Percentiles rank a stretch among this genome's conserved stretches.
phyloP scores from a whole-genome alignment of 2,113 vertebrate genomes.

The Sinocyclocheilus anophthalmus region DNA sequence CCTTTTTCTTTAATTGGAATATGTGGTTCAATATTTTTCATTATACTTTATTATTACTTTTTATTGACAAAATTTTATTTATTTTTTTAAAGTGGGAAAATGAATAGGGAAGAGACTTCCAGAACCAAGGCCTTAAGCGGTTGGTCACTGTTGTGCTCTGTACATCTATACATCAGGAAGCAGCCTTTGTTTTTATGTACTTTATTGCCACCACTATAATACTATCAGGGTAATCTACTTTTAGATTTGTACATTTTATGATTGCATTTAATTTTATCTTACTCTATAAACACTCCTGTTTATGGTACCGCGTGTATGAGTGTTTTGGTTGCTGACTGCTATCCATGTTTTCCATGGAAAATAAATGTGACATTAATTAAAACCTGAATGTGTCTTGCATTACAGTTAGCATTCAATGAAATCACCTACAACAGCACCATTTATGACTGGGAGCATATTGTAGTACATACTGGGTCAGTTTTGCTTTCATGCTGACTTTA shows the following conservation, averaged over 20 bases:
- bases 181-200: conserved; percentile 66
- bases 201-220: conserved; percentile 57
- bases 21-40: neutral
- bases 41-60: neutral
- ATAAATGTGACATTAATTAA: conserved; percentile 74
- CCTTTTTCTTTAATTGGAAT: neutral
- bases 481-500: neutral
- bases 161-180: conserved; percentile 7
- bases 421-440: neutral
- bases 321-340: conserved; percentile 54
- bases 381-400: neutral
- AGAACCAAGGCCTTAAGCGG: neutral
- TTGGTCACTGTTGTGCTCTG: neutral
- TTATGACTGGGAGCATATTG: neutral
- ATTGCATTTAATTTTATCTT: conserved; percentile 49
- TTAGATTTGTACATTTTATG: conserved; percentile 55
- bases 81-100: conserved; percentile 24
- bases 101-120: conserved; percentile 14
- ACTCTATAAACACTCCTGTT: conserved; percentile 45
- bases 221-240: conserved; percentile 60
- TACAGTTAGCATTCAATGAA: neutral
- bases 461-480: neutral
- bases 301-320: conserved; percentile 52
- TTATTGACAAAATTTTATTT: no score
- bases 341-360: conserved; percentile 66